Conservation (phyloP, 35 echinoderm and acorn worm species). For the Apostichopus parvimensis region DNA sequence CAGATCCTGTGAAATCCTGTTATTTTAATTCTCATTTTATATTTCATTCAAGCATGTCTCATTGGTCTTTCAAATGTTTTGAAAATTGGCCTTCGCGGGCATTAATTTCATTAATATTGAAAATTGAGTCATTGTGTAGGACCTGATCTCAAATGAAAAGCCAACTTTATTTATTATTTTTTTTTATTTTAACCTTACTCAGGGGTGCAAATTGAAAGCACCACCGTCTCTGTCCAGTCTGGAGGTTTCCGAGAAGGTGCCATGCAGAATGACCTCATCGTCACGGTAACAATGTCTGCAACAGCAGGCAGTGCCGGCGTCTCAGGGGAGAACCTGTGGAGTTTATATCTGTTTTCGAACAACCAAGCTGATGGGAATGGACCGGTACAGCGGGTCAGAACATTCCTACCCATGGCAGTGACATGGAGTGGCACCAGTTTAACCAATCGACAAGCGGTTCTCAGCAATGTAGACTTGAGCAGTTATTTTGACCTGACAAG, state of each 20-base stretch:
- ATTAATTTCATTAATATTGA: too few relatives aligned
- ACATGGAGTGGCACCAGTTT: slow-evolving; percentile 4
- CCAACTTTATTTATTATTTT: neutral
- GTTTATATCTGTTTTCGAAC: neutral
- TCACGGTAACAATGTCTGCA: neutral
- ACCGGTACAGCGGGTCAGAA: neutral
- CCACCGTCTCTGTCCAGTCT: neutral
- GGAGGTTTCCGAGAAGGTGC: slow-evolving; percentile 34
- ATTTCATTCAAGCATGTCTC: too few relatives aligned
- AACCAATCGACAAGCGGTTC: neutral
- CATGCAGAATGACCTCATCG: neutral
- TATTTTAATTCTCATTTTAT: too few relatives aligned
- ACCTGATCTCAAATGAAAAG: too few relatives aligned
- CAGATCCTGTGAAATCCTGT: too few relatives aligned
- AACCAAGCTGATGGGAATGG: slow-evolving; percentile 11
- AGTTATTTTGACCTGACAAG: slow-evolving; percentile 4
- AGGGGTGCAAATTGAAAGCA: neutral
- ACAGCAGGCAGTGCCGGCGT: neutral
- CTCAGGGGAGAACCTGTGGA: slow-evolving; percentile 8
- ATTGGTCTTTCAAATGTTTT: too few relatives aligned
- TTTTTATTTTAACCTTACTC: neutral
- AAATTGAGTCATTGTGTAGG: too few relatives aligned
- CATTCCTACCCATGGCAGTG: neutral
- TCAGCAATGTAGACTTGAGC: neutral
- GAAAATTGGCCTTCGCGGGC: too few relatives aligned